Percentiles rank a stretch among this genome's conserved stretches.
Conservation (phyloP, 2,888 invertebrate species). For the Hirtodrosophila trivittata region DNA sequence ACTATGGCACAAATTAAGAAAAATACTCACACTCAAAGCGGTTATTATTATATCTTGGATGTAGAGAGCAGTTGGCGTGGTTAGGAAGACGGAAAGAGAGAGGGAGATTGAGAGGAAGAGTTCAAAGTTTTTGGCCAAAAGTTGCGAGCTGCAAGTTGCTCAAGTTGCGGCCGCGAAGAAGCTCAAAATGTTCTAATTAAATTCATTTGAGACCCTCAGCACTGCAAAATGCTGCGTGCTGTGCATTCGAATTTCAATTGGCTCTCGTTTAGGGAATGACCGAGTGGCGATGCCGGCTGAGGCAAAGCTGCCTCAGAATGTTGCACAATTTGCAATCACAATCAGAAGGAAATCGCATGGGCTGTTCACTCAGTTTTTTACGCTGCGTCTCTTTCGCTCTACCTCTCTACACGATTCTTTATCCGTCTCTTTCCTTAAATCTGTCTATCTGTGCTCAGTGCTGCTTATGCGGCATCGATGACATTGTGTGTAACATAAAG, state of each 20-base stretch:
- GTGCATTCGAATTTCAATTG: slow-evolving; percentile 51
- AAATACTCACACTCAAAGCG: too few relatives aligned
- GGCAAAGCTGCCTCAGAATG: slow-evolving; percentile 36
- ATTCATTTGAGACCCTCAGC: slow-evolving; percentile 81
- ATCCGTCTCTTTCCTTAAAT: slow-evolving; percentile 12
- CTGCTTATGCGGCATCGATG: slow-evolving; percentile 80
- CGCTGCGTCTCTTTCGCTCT: not conserved
- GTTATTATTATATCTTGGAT: slow-evolving; percentile 63
- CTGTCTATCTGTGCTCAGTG: slow-evolving; percentile 41
- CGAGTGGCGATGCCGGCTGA: slow-evolving; percentile 32
- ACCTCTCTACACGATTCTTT: not conserved
- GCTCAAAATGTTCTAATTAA: slow-evolving; percentile 79
- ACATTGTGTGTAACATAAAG: slow-evolving; percentile 81
- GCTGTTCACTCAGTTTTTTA: slow-evolving; percentile 4
- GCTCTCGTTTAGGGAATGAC: slow-evolving; percentile 28
- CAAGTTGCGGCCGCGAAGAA: slow-evolving; percentile 60
- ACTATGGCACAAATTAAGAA: too few relatives aligned
- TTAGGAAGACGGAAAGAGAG: too few relatives aligned
- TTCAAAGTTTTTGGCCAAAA: slow-evolving; percentile 56
- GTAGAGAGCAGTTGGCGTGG: too few relatives aligned
- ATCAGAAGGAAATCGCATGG: slow-evolving; percentile 42
- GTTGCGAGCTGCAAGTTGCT: slow-evolving; percentile 34
- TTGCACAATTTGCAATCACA: slow-evolving; percentile 50
- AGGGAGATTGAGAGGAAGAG: slow-evolving; percentile 3
- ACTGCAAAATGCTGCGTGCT: slow-evolving; percentile 66